Evolutionary conservation across 2,113 vertebrate genomes (phyloP), one percentile per base, ranked within the genome.

Genomic region (Gambusia holbrooki): DNA sequence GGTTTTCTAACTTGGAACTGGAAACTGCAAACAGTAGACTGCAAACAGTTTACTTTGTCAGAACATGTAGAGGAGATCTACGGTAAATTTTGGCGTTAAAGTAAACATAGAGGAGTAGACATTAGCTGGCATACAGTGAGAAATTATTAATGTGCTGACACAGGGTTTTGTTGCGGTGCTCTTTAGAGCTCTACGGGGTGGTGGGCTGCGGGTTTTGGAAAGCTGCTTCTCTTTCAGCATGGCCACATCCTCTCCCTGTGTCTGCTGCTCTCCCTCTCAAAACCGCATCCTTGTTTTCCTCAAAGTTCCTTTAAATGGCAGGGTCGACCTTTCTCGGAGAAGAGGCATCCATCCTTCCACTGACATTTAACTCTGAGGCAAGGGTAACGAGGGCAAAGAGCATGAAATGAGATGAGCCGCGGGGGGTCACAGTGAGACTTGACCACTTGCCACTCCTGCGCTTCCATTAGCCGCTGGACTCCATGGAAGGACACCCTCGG

Each of bases 91-190:
- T 5, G 17, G 19, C 25, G 51, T 58, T 32, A 76, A 74, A 58
- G 70, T 19, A 15, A 73, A 64, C 73, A 76, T 19, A 51, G 10
- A 11, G 25, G 35, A 67, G 69, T 71, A 42, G 63, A 76, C 63
- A 74, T 80, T 45, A 68, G 33, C 10, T 72, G 62, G 62, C 76
- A 74, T 37, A 73, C 79, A 72, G 71, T 12, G 0, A 76, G 80
- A 86, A 93, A 92, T 92, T 85, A 92, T 91, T 91, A 83, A 90
- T 92, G 87, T 90, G 88, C 84, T 88, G 89, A 93, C 73, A 74
- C 87, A 81, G 87, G 25, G 76, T 84, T 88, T 91, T 89, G 92
- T 89, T 60, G 77, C 27, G 51, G 62, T 87, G 90, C 88, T 93
- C 85, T 92, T 90, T 87, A 83, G 73, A 79, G 85, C 87, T 3